Evolutionary conservation across 2,113 vertebrate species (phyloP).

Genomic region (Apodemus speciosus): DNA sequence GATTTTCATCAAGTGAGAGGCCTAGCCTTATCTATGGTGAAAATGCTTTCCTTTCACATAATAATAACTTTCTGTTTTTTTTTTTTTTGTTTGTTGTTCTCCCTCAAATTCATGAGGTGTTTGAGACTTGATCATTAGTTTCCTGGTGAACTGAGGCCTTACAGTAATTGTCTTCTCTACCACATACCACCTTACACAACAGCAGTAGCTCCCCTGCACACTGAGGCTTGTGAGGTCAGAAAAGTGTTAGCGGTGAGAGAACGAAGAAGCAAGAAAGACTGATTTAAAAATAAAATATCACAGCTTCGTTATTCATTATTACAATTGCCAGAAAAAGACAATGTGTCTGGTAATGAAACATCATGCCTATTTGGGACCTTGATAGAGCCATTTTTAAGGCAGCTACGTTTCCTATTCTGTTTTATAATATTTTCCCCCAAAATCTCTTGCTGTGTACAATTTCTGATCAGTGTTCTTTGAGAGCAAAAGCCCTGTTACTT

Average conservation of each 20-base stretch:
- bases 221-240: rapidly evolving
- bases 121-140: not conserved
- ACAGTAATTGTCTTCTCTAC: no score
- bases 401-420: not conserved
- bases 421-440: not conserved
- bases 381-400: not conserved
- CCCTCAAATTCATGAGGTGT: not conserved
- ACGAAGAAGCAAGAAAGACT: not conserved
- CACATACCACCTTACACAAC: not conserved
- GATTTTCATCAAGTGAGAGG: not conserved
- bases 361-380: not conserved
- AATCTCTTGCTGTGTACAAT: not conserved
- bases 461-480: not conserved
- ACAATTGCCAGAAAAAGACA: not conserved
- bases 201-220: rapidly evolving
- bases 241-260: not conserved
- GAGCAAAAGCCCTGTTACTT: not conserved
- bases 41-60: not conserved
- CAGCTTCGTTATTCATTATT: not conserved
- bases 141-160: not conserved
- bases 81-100: no score
- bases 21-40: not conserved
- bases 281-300: slow-evolving; percentile 30
- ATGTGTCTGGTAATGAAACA: not conserved
- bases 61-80: no score